Percentiles rank a stretch among this genome's conserved stretches.
These are phyloP conservation scores for Eospalax fontanierii DNA, from an alignment of 2,797 vertebrate genomes.

Conservation along the genomic window DNA sequence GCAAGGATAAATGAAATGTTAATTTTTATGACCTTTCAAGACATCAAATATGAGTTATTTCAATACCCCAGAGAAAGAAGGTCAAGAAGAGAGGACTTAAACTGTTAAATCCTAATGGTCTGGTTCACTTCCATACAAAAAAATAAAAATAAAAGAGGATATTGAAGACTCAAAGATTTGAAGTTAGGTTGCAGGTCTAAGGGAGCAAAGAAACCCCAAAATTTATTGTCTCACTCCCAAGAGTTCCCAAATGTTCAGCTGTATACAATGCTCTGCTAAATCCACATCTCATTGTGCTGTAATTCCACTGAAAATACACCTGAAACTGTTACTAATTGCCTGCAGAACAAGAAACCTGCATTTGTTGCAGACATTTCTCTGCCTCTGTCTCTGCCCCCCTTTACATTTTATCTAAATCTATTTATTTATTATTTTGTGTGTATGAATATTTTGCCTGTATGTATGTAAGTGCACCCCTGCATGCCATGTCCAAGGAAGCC, in stretches of 20 bases:
- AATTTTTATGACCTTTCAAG: conserved; percentile 28
- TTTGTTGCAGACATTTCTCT: conserved; percentile 40
- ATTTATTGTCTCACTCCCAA: conserved; percentile 2
- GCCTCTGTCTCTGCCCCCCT: neutral
- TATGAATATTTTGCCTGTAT: no score
- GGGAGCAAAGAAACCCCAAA: neutral
- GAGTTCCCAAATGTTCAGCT: conserved; percentile 55
- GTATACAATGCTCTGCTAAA: neutral
- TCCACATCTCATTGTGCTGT: neutral
- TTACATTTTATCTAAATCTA: neutral
- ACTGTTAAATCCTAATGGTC: neutral
- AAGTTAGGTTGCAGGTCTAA: neutral
- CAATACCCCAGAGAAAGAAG: conserved; percentile 1
- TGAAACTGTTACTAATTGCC: conserved; percentile 35
- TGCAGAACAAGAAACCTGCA: neutral
- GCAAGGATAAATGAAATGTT: conserved; percentile 53
- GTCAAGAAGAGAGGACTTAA: neutral
- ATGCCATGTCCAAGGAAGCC: no score
- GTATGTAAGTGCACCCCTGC: no score
- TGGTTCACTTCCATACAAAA: neutral
- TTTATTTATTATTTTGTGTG: no score
- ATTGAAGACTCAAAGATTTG: conserved; percentile 10
- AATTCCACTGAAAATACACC: conserved; percentile 13
- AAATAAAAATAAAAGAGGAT: neutral
- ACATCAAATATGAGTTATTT: conserved; percentile 37